Percentiles rank a stretch among this genome's conserved stretches.
These are phyloP conservation scores for Lichenostomus cassidix DNA, from an alignment of 2,113 vertebrate genomes.

Conservation along the genomic window DNA sequence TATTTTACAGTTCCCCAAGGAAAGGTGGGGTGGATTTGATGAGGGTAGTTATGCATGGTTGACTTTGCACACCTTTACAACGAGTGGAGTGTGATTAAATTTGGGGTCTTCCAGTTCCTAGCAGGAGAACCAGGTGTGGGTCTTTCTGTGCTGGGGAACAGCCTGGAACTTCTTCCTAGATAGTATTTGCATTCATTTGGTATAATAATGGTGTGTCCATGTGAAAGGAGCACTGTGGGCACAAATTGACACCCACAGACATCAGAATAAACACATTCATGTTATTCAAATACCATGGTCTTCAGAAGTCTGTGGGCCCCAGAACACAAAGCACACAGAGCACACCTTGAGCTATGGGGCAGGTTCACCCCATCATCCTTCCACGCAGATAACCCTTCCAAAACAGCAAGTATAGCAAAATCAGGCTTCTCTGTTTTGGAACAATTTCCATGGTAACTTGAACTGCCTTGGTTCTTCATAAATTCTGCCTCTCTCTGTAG, in stretches of 20 bases:
- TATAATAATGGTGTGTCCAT: conserved; percentile 38
- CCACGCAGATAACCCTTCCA: neutral
- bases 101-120: neutral
- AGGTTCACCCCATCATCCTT: conserved; percentile 23
- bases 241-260: conserved; percentile 48
- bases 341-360: conserved; percentile 40
- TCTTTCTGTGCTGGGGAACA: neutral
- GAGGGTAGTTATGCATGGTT: accelerated
- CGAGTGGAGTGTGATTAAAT: neutral
- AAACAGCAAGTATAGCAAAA: neutral
- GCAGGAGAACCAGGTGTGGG: conserved; percentile 18
- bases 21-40: neutral
- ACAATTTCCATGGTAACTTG: neutral
- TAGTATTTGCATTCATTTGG: conserved; percentile 15
- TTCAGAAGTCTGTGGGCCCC: conserved; percentile 39
- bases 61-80: neutral
- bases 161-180: conserved; percentile 37
- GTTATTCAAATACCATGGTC: conserved; percentile 41
- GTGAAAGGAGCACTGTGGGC: conserved; percentile 39
- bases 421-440: neutral
- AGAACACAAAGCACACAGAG: neutral
- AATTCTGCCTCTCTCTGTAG: neutral
- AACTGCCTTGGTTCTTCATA: neutral
- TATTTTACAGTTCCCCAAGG: neutral
- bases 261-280: conserved; percentile 24